phyloP scores from a whole-genome alignment of 2,797 vertebrate genomes.

The Leptodactylus fallax region DNA sequence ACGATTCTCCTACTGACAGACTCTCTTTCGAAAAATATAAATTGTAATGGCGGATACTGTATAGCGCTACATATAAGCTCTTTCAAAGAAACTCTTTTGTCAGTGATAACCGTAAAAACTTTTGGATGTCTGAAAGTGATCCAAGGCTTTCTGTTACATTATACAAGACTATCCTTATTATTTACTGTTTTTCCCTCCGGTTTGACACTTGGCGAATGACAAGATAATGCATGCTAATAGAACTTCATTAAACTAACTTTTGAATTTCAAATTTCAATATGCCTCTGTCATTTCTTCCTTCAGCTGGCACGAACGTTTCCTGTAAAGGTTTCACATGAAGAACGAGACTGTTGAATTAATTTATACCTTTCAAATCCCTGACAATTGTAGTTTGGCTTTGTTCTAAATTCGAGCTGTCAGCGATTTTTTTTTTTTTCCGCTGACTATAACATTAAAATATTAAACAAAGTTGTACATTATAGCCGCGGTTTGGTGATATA shows the following conservation, averaged over 20 bases:
- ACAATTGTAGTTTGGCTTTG: constrained; percentile 47
- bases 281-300: constrained; percentile 52
- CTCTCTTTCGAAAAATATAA: no score
- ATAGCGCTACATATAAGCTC: not conserved
- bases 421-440: constrained; percentile 30
- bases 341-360: constrained; percentile 52
- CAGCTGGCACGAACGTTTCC: constrained; percentile 28
- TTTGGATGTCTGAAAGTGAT: constrained; percentile 14
- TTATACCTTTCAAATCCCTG: constrained; percentile 59
- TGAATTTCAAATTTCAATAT: constrained; percentile 56
- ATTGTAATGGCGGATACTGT: not conserved
- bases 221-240: constrained; percentile 59
- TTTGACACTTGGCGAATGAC: constrained; percentile 53
- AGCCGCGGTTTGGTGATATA: not conserved
- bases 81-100: constrained; percentile 12
- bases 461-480: constrained; percentile 28
- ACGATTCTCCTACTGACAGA: no score
- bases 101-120: not conserved
- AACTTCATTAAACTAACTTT: constrained; percentile 54
- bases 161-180: constrained; percentile 43
- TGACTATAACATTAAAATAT: constrained; percentile 42
- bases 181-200: constrained; percentile 40
- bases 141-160: constrained; percentile 23
- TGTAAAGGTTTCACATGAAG: constrained; percentile 44
- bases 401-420: constrained; percentile 44